These are phyloP conservation scores for Perognathus longimembris DNA, from an alignment of 2,113 vertebrate species.

Conservation along the genomic window DNA sequence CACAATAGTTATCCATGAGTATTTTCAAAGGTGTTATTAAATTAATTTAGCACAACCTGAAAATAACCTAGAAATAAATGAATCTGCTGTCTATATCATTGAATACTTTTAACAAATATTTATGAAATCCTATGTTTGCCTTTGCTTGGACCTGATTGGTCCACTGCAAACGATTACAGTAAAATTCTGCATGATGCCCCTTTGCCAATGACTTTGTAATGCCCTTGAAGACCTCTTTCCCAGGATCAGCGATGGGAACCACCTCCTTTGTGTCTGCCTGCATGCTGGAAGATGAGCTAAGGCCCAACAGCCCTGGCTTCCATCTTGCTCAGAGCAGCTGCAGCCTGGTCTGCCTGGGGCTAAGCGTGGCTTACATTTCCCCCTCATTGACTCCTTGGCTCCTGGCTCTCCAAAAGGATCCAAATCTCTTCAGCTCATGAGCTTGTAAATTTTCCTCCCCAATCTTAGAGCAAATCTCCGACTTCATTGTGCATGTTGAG, in stretches of 20 bases:
- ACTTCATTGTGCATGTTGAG: neutral
- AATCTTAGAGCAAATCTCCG: neutral
- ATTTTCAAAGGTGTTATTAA: neutral
- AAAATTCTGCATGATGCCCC: neutral
- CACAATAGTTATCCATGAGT: neutral
- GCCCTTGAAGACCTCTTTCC: conserved; percentile 19
- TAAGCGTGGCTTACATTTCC: conserved; percentile 64
- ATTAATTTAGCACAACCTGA: neutral
- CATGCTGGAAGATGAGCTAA: neutral
- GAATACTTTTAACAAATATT: conserved; percentile 5
- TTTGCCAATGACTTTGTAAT: neutral
- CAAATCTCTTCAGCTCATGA: conserved; percentile 51
- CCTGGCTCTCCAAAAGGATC: conserved; percentile 39
- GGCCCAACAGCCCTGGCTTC: conserved; percentile 33
- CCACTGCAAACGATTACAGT: neutral
- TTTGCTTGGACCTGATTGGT: neutral
- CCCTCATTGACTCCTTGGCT: conserved; percentile 77
- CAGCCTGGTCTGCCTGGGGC: conserved; percentile 52
- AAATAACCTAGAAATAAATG: neutral
- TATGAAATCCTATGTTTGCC: neutral
- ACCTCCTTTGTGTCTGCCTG: neutral
- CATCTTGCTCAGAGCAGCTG: conserved; percentile 37
- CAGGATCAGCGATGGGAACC: too few species aligned
- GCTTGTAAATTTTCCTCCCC: conserved; percentile 12
- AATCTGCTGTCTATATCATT: neutral